Evolutionary conservation across 2,113 vertebrate genomes (phyloP).

Genomic region (Phoenicopterus ruber): DNA sequence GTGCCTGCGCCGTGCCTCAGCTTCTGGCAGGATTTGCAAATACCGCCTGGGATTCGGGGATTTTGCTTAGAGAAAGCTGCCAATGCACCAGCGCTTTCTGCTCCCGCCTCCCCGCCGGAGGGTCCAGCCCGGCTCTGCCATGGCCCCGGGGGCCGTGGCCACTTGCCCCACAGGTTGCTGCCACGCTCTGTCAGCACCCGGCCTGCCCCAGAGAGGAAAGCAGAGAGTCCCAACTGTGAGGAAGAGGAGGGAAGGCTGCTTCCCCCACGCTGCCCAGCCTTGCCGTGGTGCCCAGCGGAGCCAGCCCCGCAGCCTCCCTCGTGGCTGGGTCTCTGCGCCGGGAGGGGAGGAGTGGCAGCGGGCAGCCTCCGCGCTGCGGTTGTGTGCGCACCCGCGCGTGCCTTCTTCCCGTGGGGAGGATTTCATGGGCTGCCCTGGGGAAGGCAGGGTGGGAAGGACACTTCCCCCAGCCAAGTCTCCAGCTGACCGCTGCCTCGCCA

Average conservation of each 20-base stretch:
- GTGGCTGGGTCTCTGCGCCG: rapidly evolving
- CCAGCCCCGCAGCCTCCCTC: background rate
- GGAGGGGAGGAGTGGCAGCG: rapidly evolving
- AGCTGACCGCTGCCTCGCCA: background rate
- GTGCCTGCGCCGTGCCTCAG: background rate
- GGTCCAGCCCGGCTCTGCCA: background rate
- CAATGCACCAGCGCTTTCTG: background rate
- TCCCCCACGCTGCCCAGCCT: background rate
- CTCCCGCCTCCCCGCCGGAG: rapidly evolving
- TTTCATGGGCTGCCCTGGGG: rapidly evolving
- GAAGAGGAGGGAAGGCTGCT: background rate
- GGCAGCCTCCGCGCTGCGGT: rapidly evolving
- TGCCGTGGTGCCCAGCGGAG: too few relatives aligned
- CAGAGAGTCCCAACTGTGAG: background rate
- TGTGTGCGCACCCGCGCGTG: rapidly evolving
- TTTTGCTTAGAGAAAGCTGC: background rate
- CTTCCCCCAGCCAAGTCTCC: background rate
- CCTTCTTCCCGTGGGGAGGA: background rate
- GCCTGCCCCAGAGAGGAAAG: background rate
- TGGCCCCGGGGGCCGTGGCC: rapidly evolving
- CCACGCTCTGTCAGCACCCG: background rate
- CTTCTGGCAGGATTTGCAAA: background rate
- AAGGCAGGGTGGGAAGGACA: background rate
- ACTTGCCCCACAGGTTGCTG: background rate
- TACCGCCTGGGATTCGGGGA: background rate